A percentile compares a stretch with the other conserved stretches of the same genome.
Evolutionary conservation across 2,888 invertebrate genomes (phyloP).

Genomic region (Apantesis nais): DNA sequence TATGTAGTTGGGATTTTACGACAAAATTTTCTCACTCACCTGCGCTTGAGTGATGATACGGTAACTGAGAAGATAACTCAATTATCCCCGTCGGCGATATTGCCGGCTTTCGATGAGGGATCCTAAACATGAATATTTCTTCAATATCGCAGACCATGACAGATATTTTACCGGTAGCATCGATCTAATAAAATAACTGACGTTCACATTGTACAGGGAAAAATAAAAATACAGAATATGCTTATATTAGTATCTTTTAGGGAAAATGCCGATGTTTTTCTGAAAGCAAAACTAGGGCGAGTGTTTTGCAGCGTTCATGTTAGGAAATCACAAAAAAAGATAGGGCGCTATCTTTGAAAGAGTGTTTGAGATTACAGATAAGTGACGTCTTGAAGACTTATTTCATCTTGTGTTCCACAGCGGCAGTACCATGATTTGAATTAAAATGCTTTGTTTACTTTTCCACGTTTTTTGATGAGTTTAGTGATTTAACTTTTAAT

Average conservation of each 20-base stretch:
- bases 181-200: constrained; percentile 51
- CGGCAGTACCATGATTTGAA: not conserved
- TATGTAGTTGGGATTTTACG: constrained; percentile 27
- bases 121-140: constrained; percentile 50
- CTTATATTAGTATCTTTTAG: constrained; percentile 27
- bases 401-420: not conserved
- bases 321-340: constrained; percentile 1
- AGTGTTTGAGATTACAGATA: not conserved
- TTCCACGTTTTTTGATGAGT: too few species aligned
- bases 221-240: constrained; percentile 37
- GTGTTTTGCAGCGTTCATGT: not conserved
- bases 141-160: constrained; percentile 51
- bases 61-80: constrained; percentile 62
- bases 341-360: constrained; percentile 1
- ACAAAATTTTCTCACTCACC: constrained; percentile 48
- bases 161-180: constrained; percentile 49
- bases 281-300: constrained; percentile 19
- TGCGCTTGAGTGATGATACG: constrained; percentile 67
- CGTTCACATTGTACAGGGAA: constrained; percentile 24
- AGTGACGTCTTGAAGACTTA: not conserved
- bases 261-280: constrained; percentile 17
- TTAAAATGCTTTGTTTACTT: not conserved
- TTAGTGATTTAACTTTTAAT: not conserved
- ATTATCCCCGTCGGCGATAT: constrained; percentile 55
- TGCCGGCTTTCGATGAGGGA: constrained; percentile 27